Evolutionary conservation across 2,888 invertebrate genomes (phyloP).

Genomic region (Melinaea menophilus): DNA sequence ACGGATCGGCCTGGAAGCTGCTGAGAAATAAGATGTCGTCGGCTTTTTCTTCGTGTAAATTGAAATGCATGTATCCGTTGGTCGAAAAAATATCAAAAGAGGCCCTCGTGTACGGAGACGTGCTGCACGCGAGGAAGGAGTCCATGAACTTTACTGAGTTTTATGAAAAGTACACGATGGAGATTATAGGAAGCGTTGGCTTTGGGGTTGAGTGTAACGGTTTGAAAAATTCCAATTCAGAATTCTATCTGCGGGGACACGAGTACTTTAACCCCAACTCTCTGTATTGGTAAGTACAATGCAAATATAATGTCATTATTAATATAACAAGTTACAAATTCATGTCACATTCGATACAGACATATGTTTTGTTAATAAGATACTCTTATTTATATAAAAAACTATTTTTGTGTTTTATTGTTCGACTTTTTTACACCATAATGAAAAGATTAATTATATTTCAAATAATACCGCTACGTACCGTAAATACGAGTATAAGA

Average conservation of each 20-base stretch:
- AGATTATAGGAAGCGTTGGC: slow-evolving; percentile 79
- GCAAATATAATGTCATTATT: background rate
- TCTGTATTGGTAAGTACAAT: slow-evolving; percentile 58
- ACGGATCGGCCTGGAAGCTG: slow-evolving; percentile 80
- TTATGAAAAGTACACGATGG: slow-evolving; percentile 79
- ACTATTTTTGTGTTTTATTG: too few species aligned
- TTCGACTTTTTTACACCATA: too few species aligned
- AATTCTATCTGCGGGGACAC: slow-evolving; percentile 69
- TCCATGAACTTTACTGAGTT: slow-evolving; percentile 75
- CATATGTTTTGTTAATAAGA: too few species aligned
- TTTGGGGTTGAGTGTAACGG: slow-evolving; percentile 81
- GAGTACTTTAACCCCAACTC: slow-evolving; percentile 65
- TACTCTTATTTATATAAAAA: too few species aligned
- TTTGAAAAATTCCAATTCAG: slow-evolving; percentile 73
- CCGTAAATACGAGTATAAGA: too few species aligned
- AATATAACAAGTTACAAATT: too few species aligned
- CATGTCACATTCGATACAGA: background rate
- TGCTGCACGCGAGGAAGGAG: slow-evolving; percentile 44
- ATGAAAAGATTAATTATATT: too few species aligned
- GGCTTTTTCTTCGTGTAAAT: slow-evolving; percentile 81
- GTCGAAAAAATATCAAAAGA: slow-evolving; percentile 77
- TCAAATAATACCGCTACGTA: too few species aligned
- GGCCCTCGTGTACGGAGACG: slow-evolving; percentile 63
- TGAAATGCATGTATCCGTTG: slow-evolving; percentile 81
- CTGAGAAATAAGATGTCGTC: slow-evolving; percentile 81